phyloP scores from a whole-genome alignment of 2,888 invertebrate genomes.

The Epirrhoe tristata region DNA sequence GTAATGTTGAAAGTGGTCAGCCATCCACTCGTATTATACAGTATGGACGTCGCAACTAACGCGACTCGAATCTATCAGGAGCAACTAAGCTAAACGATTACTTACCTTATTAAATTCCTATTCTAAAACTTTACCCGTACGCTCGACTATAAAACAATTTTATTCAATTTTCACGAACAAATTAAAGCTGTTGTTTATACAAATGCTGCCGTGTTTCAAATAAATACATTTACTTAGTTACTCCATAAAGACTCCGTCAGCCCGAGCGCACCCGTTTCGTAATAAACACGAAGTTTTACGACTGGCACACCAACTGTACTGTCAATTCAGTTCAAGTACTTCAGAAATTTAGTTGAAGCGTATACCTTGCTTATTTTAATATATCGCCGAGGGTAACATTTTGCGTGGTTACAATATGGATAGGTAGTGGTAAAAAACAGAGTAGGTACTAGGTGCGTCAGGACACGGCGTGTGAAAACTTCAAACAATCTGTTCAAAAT shows the following conservation, averaged over 20 bases:
- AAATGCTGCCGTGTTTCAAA: slow-evolving; percentile 1
- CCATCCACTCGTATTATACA: too few species aligned
- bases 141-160: background rate
- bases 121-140: too few species aligned
- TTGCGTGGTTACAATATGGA: too few species aligned
- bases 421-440: too few species aligned
- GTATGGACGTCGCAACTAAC: too few species aligned
- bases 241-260: background rate
- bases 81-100: too few species aligned
- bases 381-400: too few species aligned
- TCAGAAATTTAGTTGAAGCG: background rate
- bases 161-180: background rate
- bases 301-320: slow-evolving; percentile 7
- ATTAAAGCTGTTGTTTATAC: background rate
- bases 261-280: slow-evolving; percentile 49
- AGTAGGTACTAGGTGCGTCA: too few species aligned
- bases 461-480: too few species aligned
- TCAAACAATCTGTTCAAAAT: background rate
- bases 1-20: too few species aligned
- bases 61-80: too few species aligned
- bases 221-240: slow-evolving; percentile 4
- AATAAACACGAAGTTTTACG: slow-evolving; percentile 50
- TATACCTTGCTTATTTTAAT: background rate
- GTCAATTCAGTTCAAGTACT: slow-evolving; percentile 11
- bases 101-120: too few species aligned